Evolutionary conservation across 2,797 vertebrate species (phyloP), one percentile per base, ranked within the genome.

Genomic region (Enteromius unitaeniatus): DNA sequence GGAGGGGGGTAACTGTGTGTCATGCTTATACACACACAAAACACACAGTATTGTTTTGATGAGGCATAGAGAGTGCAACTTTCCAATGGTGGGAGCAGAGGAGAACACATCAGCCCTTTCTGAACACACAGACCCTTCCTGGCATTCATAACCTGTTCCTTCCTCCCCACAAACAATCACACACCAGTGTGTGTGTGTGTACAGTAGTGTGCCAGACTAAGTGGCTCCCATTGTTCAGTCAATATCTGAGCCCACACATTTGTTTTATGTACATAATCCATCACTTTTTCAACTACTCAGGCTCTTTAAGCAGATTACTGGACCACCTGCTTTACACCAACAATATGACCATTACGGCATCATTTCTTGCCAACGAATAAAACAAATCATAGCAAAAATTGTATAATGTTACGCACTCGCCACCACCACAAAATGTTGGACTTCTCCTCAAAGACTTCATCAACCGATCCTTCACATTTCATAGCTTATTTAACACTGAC

Each of bases 131-230:
- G 84, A 83, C 88, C 73, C 90, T 95, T 95, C 94, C 93, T 95
- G 94, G 90, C 91, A 95, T 95, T 94, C 94, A 93, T 83, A 82
- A 79, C 86, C 72, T 89, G 89, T 95, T 95, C 94, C 94, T 94
- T 94, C 93, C 93, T 92, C 86, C 34, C 17, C 86, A 87, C 84
- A 90, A 91, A 91, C 89, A 83, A 67, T 81, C 84, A 78, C 65
- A 85, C 87, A 83, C 82, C 58, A 78, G 14, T 64, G 28, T 67
- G 58, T 79, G 78, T 62, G 84, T 68, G 70, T 80, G 65, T 34
- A 1, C 74, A 58, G 75, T 81, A 42, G 37, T 58, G 31, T 82
- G 68, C 81, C 74, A 88, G 88, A 87, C 88, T 84, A 81, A 85
- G 84, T 87, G 88, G 82, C 86, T 87, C 86, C 86, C 80, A 73